Conservation (phyloP, 2,888 invertebrate genomes). For the Nineta flava region DNA sequence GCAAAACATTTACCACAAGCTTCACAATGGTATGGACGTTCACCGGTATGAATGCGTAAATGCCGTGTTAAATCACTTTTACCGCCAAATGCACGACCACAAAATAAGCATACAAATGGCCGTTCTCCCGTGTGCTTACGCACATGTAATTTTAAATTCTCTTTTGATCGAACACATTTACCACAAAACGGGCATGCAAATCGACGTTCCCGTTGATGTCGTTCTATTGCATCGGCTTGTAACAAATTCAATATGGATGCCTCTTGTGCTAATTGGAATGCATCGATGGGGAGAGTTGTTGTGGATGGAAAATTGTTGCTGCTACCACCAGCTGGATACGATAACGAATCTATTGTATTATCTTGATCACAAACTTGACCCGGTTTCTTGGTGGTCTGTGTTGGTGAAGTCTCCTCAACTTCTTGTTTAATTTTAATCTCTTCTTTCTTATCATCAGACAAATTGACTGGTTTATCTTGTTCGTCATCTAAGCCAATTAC, state of each 20-base stretch:
- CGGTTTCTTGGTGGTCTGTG: constrained; percentile 16
- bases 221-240: constrained; percentile 40
- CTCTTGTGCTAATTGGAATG: constrained; percentile 34
- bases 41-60: constrained; percentile 75
- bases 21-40: constrained; percentile 80
- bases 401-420: constrained; percentile 14
- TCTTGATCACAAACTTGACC: constrained; percentile 39
- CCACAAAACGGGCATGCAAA: constrained; percentile 83
- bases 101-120: constrained; percentile 81
- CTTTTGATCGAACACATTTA: constrained; percentile 77
- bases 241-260: constrained; percentile 48
- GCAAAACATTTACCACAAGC: constrained; percentile 87
- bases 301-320: constrained; percentile 8
- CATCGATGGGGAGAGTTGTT: constrained; percentile 35
- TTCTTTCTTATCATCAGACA: constrained; percentile 28
- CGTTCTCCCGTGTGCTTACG: constrained; percentile 77
- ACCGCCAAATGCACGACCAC: constrained; percentile 76
- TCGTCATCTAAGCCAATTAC: constrained; percentile 23
- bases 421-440: constrained; percentile 12
- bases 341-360: constrained; percentile 56
- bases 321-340: constrained; percentile 17
- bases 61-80: constrained; percentile 78
- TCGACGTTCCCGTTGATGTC: constrained; percentile 58
- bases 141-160: constrained; percentile 74
- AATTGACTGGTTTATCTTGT: not conserved